These are phyloP conservation scores for Ametastegia equiseti DNA, from an alignment of 2,888 invertebrate species.

Conservation along the genomic window DNA sequence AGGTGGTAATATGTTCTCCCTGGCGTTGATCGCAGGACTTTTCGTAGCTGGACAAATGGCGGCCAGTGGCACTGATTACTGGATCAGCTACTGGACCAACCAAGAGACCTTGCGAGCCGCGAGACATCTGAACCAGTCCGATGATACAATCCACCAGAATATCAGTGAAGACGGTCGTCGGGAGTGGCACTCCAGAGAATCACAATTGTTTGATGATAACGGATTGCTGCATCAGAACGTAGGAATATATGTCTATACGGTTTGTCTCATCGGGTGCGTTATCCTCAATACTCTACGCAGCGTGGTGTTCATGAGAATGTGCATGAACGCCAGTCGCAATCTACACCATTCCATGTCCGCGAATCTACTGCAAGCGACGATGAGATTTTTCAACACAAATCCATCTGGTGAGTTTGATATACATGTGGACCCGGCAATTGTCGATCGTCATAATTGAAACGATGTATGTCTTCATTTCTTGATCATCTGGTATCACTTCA, in stretches of 20 bases:
- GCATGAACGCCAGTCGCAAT: conserved; percentile 83
- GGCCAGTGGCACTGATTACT: conserved; percentile 85
- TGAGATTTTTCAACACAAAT: conserved; percentile 90
- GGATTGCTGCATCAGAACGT: conserved; percentile 60
- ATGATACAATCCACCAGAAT: conserved; percentile 22
- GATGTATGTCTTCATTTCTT: neutral
- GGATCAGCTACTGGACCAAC: conserved; percentile 83
- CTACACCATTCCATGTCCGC: conserved; percentile 87
- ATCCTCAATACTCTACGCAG: conserved; percentile 68
- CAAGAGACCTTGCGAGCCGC: conserved; percentile 56
- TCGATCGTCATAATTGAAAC: neutral
- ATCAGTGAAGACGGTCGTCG: neutral
- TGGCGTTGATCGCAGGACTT: conserved; percentile 77
- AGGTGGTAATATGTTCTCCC: conserved; percentile 79
- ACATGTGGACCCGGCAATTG: neutral
- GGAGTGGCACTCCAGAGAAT: neutral
- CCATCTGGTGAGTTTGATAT: conserved; percentile 80
- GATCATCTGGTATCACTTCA: neutral
- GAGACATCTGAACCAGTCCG: conserved; percentile 42
- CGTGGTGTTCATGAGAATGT: conserved; percentile 82
- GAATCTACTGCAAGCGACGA: conserved; percentile 83
- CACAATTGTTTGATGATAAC: conserved; percentile 54
- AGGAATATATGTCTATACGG: conserved; percentile 73
- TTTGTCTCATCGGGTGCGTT: conserved; percentile 68
- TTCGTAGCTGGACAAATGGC: conserved; percentile 76